Conservation (phyloP, 2,888 invertebrate genomes). For the Callyntrura sp. region DNA sequence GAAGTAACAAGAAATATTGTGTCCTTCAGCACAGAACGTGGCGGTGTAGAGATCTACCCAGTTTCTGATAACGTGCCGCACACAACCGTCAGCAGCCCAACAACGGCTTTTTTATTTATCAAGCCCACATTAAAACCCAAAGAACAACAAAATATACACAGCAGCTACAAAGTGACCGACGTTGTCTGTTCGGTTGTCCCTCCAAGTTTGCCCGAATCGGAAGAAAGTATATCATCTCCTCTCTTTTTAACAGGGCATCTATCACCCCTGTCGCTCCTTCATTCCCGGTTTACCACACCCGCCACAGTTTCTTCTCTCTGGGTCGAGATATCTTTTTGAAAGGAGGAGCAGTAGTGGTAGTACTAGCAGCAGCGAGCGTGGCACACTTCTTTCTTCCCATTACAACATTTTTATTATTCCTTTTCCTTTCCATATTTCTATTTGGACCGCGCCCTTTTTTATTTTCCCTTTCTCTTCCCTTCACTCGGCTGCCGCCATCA, state of each 20-base stretch:
- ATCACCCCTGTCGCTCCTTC: not conserved
- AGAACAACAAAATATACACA: not conserved
- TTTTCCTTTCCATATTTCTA: slow-evolving; percentile 25
- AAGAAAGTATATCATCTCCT: too few species aligned
- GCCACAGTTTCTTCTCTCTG: too few species aligned
- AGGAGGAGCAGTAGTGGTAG: too few species aligned
- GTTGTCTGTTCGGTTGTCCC: not conserved
- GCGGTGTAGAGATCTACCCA: not conserved
- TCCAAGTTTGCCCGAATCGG: too few species aligned
- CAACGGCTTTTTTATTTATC: not conserved
- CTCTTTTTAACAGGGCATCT: too few species aligned
- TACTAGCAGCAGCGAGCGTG: not conserved
- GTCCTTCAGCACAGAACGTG: slow-evolving; percentile 1
- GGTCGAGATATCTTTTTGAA: too few species aligned
- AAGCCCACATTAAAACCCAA: not conserved
- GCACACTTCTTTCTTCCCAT: not conserved
- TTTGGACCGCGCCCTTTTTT: slow-evolving; percentile 67
- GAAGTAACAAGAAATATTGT: slow-evolving; percentile 9
- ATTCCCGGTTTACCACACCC: not conserved
- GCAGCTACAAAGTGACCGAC: too few species aligned
- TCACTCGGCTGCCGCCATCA: slow-evolving; percentile 8
- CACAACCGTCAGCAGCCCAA: not conserved
- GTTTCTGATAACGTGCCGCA: too few species aligned
- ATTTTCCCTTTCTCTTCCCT: slow-evolving; percentile 18
- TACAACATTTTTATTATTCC: slow-evolving; percentile 33